Percentiles rank a stretch among this genome's conserved stretches.
phyloP scores from a whole-genome alignment of 2,888 invertebrate species.

The Rhogogaster chlorosoma region DNA sequence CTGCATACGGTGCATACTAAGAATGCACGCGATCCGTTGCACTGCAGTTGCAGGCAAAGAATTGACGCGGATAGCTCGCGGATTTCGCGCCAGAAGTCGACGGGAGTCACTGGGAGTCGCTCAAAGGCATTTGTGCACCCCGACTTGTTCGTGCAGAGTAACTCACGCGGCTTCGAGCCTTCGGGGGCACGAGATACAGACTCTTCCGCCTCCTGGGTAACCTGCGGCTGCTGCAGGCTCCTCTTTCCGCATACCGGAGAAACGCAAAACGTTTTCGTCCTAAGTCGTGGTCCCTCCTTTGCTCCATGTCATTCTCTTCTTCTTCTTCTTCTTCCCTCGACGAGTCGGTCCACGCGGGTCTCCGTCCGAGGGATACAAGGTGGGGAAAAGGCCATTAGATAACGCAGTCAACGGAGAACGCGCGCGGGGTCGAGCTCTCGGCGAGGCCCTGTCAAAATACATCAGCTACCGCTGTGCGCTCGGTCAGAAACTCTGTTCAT shows the following conservation, averaged over 20 bases:
- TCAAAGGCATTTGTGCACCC: neutral
- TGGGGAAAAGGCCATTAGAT: slow-evolving; percentile 67
- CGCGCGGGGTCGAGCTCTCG: slow-evolving; percentile 61
- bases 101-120: slow-evolving; percentile 28
- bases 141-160: neutral
- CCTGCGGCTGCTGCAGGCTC: neutral
- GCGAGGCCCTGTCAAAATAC: slow-evolving; percentile 73
- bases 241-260: neutral
- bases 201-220: neutral
- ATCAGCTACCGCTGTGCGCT: slow-evolving; percentile 77
- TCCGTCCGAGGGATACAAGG: slow-evolving; percentile 55
- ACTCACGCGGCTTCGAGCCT: neutral
- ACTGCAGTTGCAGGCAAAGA: slow-evolving; percentile 60
- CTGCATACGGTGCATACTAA: slow-evolving; percentile 78
- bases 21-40: slow-evolving; percentile 73
- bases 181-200: neutral
- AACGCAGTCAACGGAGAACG: slow-evolving; percentile 67
- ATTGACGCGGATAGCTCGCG: slow-evolving; percentile 59
- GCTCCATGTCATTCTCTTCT: neutral
- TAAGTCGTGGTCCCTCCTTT: neutral
- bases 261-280: neutral
- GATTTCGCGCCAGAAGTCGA: slow-evolving; percentile 23
- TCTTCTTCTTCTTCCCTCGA: neutral
- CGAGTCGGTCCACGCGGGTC: neutral
- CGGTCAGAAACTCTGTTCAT: slow-evolving; percentile 69